These are phyloP conservation scores for Deroptyus accipitrinus DNA, from an alignment of 2,113 vertebrate species.

Conservation along the genomic window DNA sequence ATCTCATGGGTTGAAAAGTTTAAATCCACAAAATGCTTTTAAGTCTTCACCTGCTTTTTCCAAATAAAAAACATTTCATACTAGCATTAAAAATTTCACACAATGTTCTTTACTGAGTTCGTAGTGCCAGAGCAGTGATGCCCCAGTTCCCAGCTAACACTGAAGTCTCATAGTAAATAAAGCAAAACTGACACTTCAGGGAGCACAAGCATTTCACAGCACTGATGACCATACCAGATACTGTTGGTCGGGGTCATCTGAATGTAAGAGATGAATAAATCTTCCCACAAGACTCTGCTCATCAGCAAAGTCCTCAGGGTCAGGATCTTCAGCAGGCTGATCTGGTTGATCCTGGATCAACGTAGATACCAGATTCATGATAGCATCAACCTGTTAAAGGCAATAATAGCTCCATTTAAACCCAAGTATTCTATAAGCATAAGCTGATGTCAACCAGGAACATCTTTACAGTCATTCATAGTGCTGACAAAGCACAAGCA, in stretches of 20 bases:
- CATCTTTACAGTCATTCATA: background rate
- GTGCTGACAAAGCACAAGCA: background rate
- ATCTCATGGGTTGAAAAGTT: background rate
- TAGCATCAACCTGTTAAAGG: constrained; percentile 88
- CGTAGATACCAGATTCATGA: constrained; percentile 92
- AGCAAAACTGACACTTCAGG: background rate
- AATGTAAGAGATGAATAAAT: constrained; percentile 93
- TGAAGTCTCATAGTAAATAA: background rate
- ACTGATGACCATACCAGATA: constrained; percentile 81
- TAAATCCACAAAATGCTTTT: background rate
- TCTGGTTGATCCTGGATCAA: constrained; percentile 98
- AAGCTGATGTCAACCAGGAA: background rate
- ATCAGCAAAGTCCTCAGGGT: constrained; percentile 97
- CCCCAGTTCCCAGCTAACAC: background rate
- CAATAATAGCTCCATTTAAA: background rate
- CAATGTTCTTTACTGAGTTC: background rate
- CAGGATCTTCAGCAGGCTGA: constrained; percentile 94
- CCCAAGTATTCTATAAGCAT: background rate
- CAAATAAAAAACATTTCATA: background rate
- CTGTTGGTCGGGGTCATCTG: constrained; percentile 96
- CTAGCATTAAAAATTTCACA: background rate
- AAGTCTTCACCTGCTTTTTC: background rate
- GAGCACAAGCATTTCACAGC: background rate
- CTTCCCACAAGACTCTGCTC: constrained; percentile 96
- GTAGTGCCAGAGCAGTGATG: background rate